phyloP scores from a whole-genome alignment of 2,888 invertebrate genomes.

The Erpobdella octoculata region DNA sequence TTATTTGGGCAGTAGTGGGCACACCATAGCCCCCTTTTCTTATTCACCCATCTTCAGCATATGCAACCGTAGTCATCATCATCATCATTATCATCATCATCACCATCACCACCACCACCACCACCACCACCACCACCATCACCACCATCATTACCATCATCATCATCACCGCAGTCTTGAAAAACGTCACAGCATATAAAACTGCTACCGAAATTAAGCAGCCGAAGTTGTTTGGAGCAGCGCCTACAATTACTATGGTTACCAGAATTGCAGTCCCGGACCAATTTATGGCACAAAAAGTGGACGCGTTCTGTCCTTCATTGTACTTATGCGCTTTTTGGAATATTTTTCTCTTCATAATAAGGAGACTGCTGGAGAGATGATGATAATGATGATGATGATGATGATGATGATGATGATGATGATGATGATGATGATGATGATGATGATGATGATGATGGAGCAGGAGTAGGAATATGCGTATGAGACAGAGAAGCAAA shows the following conservation, averaged over 20 bases:
- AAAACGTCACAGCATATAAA: too few species aligned
- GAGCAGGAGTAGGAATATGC: neutral
- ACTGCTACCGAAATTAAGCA: too few species aligned
- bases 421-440: slow-evolving; percentile 21
- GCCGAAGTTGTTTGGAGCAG: too few species aligned
- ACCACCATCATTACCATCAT: slow-evolving; percentile 18
- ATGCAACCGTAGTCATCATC: slow-evolving; percentile 13
- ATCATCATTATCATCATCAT: slow-evolving; percentile 21
- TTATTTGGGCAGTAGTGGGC: neutral
- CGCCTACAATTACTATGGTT: too few species aligned
- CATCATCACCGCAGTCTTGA: slow-evolving; percentile 20
- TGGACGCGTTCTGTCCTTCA: too few species aligned
- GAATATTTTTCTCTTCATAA: neutral
- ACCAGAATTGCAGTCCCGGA: too few species aligned
- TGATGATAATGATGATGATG: slow-evolving; percentile 3
- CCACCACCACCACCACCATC: slow-evolving; percentile 18
- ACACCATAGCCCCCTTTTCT: neutral
- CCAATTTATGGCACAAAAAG: too few species aligned
- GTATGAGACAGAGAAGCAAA: neutral
- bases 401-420: slow-evolving; percentile 24
- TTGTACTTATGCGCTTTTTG: too few species aligned
- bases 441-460: slow-evolving; percentile 10
- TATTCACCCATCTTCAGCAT: slow-evolving; percentile 4
- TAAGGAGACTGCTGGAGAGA: neutral
- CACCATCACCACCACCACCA: neutral